A percentile compares a stretch with the other conserved stretches of the same genome.
These are phyloP conservation scores for Helogale parvula DNA, from an alignment of 2,113 vertebrate species.

Conservation along the genomic window DNA sequence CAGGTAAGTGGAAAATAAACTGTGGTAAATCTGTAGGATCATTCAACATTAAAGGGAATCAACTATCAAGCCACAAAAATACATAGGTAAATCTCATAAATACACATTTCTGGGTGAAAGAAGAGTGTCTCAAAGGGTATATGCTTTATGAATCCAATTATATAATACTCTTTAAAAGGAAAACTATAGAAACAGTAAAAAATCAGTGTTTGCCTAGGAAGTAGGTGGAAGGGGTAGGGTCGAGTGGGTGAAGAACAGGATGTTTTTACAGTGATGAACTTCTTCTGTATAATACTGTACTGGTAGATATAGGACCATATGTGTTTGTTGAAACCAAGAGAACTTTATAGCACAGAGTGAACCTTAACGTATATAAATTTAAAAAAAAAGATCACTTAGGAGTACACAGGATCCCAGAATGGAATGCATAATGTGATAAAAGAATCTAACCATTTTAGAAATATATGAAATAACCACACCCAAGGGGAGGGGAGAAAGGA, in stretches of 20 bases:
- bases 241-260: neutral
- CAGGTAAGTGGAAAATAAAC: neutral
- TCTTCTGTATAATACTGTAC: neutral
- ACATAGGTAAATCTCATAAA: slow-evolving; percentile 18
- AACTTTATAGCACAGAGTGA: neutral
- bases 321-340: neutral
- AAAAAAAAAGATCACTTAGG: neutral
- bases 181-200: neutral
- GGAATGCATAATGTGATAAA: neutral
- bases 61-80: neutral
- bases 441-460: neutral
- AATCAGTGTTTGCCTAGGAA: neutral
- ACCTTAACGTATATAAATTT: neutral
- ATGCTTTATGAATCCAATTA: neutral
- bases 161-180: neutral
- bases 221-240: neutral
- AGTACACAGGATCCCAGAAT: neutral
- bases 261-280: neutral
- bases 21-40: neutral
- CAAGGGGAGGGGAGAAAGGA: neutral
- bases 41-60: neutral
- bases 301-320: neutral
- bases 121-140: neutral
- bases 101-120: neutral
- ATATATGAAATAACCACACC: neutral